Conservation (phyloP, 2,888 invertebrate species). For the Hofmannophila pseudospretella region DNA sequence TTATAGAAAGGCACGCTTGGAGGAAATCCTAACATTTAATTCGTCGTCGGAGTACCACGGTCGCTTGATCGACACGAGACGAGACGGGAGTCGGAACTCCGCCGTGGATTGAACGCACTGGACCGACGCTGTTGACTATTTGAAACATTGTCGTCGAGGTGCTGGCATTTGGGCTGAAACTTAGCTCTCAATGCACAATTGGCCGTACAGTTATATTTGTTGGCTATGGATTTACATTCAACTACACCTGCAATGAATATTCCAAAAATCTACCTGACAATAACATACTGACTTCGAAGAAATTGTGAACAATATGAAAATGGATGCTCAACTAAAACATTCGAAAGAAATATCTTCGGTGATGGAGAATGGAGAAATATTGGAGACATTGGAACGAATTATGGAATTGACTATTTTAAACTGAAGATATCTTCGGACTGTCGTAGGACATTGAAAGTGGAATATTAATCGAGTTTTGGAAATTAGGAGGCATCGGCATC, state of each 20-base stretch:
- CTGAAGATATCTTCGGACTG: background rate
- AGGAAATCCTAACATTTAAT: slow-evolving; percentile 74
- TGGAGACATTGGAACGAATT: too few species aligned
- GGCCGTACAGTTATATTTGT: too few species aligned
- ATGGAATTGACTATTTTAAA: too few species aligned
- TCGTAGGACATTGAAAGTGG: slow-evolving; percentile 9
- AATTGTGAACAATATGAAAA: background rate
- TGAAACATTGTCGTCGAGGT: slow-evolving; percentile 24
- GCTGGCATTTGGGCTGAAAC: slow-evolving; percentile 20
- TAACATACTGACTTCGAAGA: background rate
- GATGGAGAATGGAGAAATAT: too few species aligned
- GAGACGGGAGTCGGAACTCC: slow-evolving; percentile 34
- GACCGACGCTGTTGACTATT: slow-evolving; percentile 33
- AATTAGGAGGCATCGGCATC: slow-evolving; percentile 2
- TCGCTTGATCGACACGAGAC: slow-evolving; percentile 47
- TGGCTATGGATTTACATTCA: slow-evolving; percentile 20
- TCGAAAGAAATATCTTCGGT: too few species aligned
- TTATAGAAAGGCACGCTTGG: slow-evolving; percentile 76
- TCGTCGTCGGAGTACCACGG: slow-evolving; percentile 62
- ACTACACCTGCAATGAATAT: slow-evolving; percentile 1
- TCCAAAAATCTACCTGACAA: background rate
- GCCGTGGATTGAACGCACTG: slow-evolving; percentile 32
- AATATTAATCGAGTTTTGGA: background rate
- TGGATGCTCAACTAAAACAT: too few species aligned
- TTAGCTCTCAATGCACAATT: slow-evolving; percentile 14